Conservation (phyloP, 2,888 invertebrate species). For the Drosophila multiciliata region DNA sequence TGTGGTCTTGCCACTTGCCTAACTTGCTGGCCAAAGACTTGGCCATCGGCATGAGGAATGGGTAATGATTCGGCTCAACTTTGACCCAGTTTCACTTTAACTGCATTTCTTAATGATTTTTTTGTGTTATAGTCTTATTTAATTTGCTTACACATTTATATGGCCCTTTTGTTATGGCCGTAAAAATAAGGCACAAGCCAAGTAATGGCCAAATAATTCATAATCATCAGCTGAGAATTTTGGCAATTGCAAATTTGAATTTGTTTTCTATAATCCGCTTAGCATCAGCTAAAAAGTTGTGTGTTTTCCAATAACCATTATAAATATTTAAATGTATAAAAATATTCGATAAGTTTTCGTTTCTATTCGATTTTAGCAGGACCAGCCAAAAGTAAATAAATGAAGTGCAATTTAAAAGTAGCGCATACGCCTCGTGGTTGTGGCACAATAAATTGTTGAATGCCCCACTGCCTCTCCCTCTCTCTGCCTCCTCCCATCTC, state of each 20-base stretch:
- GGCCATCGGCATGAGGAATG: background rate
- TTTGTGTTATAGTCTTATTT: background rate
- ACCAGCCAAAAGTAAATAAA: slow-evolving; percentile 11
- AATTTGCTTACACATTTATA: background rate
- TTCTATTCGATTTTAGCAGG: slow-evolving; percentile 3
- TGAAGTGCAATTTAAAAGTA: slow-evolving; percentile 13
- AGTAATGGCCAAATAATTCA: background rate
- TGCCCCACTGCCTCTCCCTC: background rate
- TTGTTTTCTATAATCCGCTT: slow-evolving; percentile 7
- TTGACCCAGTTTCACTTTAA: background rate
- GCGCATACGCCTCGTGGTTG: slow-evolving; percentile 33
- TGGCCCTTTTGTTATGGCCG: background rate
- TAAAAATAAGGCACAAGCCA: background rate
- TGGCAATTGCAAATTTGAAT: background rate
- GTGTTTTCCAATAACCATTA: background rate
- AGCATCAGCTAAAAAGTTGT: background rate
- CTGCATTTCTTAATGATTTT: background rate
- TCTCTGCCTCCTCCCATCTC: background rate
- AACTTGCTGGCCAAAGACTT: background rate
- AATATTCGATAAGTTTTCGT: background rate
- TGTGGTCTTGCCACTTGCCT: background rate
- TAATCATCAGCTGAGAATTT: background rate
- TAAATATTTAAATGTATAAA: slow-evolving; percentile 18
- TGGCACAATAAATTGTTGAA: slow-evolving; percentile 32
- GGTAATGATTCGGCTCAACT: background rate